These are phyloP conservation scores for Oscheius sp. DNA, from an alignment of 2,888 invertebrate genomes.

Conservation along the genomic window DNA sequence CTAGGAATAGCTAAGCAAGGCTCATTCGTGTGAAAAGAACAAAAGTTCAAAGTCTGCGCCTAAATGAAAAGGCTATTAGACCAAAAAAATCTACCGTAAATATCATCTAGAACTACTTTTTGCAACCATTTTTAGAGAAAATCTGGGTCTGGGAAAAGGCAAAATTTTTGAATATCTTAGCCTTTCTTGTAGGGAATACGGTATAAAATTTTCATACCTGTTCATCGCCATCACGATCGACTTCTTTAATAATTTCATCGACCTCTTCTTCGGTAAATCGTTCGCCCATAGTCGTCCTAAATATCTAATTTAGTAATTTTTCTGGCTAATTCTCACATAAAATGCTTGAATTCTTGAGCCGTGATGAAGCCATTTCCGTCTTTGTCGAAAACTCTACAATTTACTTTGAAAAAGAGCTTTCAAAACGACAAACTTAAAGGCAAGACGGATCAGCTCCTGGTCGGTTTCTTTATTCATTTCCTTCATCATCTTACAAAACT, in stretches of 20 bases:
- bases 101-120: too few species aligned
- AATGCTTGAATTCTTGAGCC: constrained; percentile 70
- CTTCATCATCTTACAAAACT: constrained; percentile 70
- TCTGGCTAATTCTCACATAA: too few species aligned
- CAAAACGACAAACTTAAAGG: constrained; percentile 62
- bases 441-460: constrained; percentile 69
- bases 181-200: not conserved
- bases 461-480: constrained; percentile 71
- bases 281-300: constrained; percentile 67
- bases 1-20: too few species aligned
- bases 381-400: constrained; percentile 68
- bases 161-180: not conserved
- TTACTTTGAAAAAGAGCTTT: not conserved
- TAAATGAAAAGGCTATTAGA: too few species aligned
- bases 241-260: constrained; percentile 70
- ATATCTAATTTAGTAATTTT: too few species aligned
- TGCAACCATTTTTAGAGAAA: too few species aligned
- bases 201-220: constrained; percentile 51
- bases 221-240: constrained; percentile 69
- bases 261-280: constrained; percentile 70
- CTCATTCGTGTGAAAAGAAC: too few species aligned
- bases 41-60: too few species aligned
- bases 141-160: too few species aligned
- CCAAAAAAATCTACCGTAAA: too few species aligned
- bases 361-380: constrained; percentile 70